Conservation (phyloP, 2,113 vertebrate genomes). For the Prionailurus viverrinus region DNA sequence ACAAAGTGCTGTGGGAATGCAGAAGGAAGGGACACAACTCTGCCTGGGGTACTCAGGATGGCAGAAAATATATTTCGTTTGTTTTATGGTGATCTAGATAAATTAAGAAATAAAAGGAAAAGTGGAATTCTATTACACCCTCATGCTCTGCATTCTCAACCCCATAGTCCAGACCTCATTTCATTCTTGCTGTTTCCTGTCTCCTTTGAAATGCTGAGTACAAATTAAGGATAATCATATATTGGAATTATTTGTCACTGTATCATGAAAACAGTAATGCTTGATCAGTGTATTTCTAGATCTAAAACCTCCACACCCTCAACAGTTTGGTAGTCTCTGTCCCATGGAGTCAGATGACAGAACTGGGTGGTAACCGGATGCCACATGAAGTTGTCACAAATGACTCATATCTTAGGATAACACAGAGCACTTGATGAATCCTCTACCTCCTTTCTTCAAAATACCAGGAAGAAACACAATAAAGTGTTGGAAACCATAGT, state of each 20-base stretch:
- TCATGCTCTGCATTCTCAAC: not conserved
- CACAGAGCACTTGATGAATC: not conserved
- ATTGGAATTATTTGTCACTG: not conserved
- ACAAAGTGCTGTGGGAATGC: not conserved
- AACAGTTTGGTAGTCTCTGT: not conserved
- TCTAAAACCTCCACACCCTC: not conserved
- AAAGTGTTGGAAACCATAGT: not conserved
- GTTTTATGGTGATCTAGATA: constrained; percentile 56
- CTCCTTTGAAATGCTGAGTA: constrained; percentile 22
- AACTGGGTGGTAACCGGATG: not conserved
- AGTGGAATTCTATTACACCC: constrained; percentile 6
- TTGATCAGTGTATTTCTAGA: not conserved
- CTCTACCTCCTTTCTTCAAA: not conserved
- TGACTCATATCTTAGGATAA: not conserved
- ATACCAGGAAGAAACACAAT: not conserved
- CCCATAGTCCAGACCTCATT: not conserved
- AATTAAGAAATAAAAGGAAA: constrained; percentile 43
- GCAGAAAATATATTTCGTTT: not conserved
- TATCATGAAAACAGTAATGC: not conserved
- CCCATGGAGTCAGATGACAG: not conserved
- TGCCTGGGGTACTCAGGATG: not conserved
- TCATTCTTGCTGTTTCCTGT: constrained; percentile 17
- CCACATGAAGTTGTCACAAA: not conserved
- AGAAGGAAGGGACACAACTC: not conserved
- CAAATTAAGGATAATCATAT: not conserved